Base-by-base conservation (phyloP, 1,140 invertebrate genomes). In the Conus ventricosus region DNA sequence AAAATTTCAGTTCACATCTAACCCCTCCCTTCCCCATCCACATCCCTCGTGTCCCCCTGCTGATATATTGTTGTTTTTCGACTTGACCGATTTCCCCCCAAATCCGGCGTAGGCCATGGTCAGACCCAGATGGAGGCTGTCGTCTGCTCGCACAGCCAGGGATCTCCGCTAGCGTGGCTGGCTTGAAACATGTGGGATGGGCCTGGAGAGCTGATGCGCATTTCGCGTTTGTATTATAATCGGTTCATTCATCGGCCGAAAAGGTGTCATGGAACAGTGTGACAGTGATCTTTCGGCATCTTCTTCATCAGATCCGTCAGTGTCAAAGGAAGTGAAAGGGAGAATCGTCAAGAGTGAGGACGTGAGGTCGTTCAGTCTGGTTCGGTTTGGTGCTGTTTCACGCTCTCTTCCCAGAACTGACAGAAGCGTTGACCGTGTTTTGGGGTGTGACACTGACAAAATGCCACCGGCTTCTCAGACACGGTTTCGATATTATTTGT, bases 391-490 rank as follows among this genome's bases (percentile, higher is more conserved):
- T 71, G 11, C 67, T 20, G 67, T 71, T 20, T 71, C 67, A 23
- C 60, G 17, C 60, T 20, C 17, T 11, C 17, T 20, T 2, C 60
- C 60, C 60, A 63, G 60, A 63, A 20, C 60, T 63, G 60, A 13
- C 60, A 71, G 23, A 60, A 60, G 57, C 15, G 57, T 60, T 15
- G 20, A 20, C 67, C 6, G 67, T 71, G 17, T 71, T 11, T n/a
- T 71, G 20, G 67, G 67, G 67, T 71, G 67, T 71, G 67, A 71
- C 67, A 71, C 13, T 23, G 67, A 71, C 67, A 71, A 71, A 71
- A 71, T 71, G 67, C 67, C 67, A 71, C 67, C 67, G 67, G 67
- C 67, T 20, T 71, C 67, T 71, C 67, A 71, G 67, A 71, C 11
- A 71, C 67, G 67, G 67, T 71, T 71, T 11, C 13, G 67, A n/a